Conservation (phyloP, 2,888 invertebrate genomes). For the Carpatolechia fugitivella region DNA sequence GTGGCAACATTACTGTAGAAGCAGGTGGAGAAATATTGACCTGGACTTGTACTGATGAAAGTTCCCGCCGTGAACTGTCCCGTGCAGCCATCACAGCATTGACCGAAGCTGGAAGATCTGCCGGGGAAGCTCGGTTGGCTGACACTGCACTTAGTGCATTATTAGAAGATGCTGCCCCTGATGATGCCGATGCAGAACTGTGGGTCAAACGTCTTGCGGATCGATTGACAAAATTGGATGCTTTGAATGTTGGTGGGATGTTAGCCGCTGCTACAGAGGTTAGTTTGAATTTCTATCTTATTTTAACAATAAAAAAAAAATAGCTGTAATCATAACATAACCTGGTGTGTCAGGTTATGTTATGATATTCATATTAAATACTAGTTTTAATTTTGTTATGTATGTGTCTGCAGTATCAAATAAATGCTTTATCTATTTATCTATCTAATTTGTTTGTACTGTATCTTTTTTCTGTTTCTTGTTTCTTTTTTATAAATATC, state of each 20-base stretch:
- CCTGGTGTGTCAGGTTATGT: too few relatives aligned
- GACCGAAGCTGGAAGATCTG: slow-evolving; percentile 84
- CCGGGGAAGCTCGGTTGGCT: slow-evolving; percentile 81
- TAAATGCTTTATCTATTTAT: too few relatives aligned
- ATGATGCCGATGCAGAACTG: slow-evolving; percentile 90
- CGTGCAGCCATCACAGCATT: slow-evolving; percentile 72
- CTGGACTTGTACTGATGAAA: slow-evolving; percentile 30
- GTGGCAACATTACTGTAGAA: slow-evolving; percentile 30
- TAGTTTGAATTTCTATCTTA: slow-evolving; percentile 74
- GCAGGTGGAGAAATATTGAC: slow-evolving; percentile 34
- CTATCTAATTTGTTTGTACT: too few relatives aligned
- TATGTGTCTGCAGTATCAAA: too few relatives aligned
- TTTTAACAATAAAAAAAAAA: neutral
- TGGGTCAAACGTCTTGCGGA: slow-evolving; percentile 86
- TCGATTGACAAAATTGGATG: slow-evolving; percentile 85
- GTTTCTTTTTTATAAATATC: too few relatives aligned
- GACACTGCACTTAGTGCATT: slow-evolving; percentile 82
- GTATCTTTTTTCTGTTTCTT: too few relatives aligned
- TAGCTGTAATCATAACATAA: too few relatives aligned
- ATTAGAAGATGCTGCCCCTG: slow-evolving; percentile 91
- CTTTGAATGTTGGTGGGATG: slow-evolving; percentile 90
- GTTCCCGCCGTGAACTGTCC: slow-evolving; percentile 27
- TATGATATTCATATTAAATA: too few relatives aligned
- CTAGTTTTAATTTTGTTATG: too few relatives aligned
- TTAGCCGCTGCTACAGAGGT: slow-evolving; percentile 82